These are phyloP conservation scores for Pseudanteris insignis DNA, from an alignment of 2,888 invertebrate genomes.

Conservation along the genomic window DNA sequence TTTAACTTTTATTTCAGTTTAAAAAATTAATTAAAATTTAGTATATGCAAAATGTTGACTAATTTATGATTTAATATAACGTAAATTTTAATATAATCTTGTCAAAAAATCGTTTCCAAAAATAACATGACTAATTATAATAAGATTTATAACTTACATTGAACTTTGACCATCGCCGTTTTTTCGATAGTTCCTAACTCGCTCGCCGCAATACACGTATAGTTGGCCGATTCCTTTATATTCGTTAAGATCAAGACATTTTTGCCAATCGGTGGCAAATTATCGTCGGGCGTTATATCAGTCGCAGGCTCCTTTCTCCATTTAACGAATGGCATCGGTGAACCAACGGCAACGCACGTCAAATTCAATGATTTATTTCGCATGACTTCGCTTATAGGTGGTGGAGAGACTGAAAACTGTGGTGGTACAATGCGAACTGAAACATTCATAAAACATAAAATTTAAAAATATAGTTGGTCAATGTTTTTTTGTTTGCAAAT, in stretches of 20 bases:
- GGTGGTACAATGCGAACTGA: constrained; percentile 94
- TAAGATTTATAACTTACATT: constrained; percentile 93
- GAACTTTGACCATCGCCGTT: constrained; percentile 90
- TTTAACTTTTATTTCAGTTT: no score
- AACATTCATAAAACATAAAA: no score
- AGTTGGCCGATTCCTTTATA: constrained; percentile 93
- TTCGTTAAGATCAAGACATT: constrained; percentile 88
- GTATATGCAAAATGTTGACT: background rate
- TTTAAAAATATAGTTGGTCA: no score
- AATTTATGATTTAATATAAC: no score
- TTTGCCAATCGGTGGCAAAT: constrained; percentile 82
- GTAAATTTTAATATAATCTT: no score
- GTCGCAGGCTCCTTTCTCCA: constrained; percentile 85
- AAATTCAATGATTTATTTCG: constrained; percentile 90
- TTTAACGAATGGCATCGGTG: constrained; percentile 97
- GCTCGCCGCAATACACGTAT: constrained; percentile 95
- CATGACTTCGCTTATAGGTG: constrained; percentile 86
- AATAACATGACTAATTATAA: background rate
- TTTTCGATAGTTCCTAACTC: constrained; percentile 92
- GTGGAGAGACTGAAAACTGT: constrained; percentile 92
- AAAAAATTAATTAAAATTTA: no score
- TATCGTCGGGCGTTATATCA: constrained; percentile 89
- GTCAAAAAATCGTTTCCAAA: background rate
- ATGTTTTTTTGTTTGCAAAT: no score
- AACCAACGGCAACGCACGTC: constrained; percentile 96